Base-by-base conservation (phyloP, 2,888 invertebrate species). In the Antheraea assamensis region DNA sequence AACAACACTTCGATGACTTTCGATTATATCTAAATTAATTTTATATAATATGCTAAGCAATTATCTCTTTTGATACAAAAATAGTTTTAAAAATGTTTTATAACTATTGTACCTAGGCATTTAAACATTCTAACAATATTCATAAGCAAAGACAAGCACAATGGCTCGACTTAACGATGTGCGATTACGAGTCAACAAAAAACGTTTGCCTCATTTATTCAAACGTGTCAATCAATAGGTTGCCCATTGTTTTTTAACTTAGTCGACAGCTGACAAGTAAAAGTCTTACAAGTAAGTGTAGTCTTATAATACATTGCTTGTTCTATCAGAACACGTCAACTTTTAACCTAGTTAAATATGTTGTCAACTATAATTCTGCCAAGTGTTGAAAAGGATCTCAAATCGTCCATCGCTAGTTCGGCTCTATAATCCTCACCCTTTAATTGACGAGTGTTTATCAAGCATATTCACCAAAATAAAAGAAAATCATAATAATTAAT, bases 101-200 rank as follows among this genome's bases (percentile, higher is more conserved):
- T 19, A 49, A 17, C 15, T 13, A 8, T 17, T 71, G 19, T 42
- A 52, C 19, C 52, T 52, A n/a, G 27, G 31, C 21, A 27, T 64
- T 64, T 71, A 30, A 31, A 19, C 10, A 52, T 49, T 24, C n/a
- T 71, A 71, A 21, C 21, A 71, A 19, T 55, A n/a, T 27, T 30
- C 13, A 71, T 64, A 55, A 71, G 71, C 71, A 55, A 71, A 47
- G 2, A 52, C 49, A 71, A 19, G 52, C 55, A 71, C 71, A 52
- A 31, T 27, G 55, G 30, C 71, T n/a, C 31, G 71, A 55, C 71
- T 52, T 31, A 71, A 52, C 52, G 49, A 30, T 55, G 52, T 52
- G 49, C 71, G 42, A 21, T 55, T 71, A 19, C 61, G 5, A 27
- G 30, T 31, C 31, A 49, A 71, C 27, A n/a, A 71, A n/a, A 55